A percentile compares a stretch with the other conserved stretches of the same genome.
Conservation (phyloP, 2,888 invertebrate genomes). For the Drosophila lutescens region DNA sequence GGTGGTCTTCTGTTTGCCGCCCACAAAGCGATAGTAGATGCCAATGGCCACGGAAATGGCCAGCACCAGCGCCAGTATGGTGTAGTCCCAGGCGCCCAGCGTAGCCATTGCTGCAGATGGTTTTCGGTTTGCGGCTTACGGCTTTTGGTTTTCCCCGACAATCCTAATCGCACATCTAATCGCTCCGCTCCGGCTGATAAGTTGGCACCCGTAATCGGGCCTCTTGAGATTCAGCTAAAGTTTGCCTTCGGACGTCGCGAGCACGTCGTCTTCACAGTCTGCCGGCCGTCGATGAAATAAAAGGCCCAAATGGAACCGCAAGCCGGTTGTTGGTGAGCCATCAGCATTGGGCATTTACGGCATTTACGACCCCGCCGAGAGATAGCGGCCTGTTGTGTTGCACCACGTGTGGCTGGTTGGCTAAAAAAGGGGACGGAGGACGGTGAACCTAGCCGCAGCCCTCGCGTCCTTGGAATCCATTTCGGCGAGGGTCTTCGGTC, state of each 20-base stretch:
- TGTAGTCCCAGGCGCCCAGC: slow-evolving; percentile 90
- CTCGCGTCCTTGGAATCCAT: background rate
- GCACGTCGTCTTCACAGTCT: slow-evolving; percentile 59
- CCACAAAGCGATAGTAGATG: slow-evolving; percentile 93
- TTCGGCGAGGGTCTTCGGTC: background rate
- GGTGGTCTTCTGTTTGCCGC: slow-evolving; percentile 93
- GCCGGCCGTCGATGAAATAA: slow-evolving; percentile 68
- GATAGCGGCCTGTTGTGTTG: slow-evolving; percentile 29
- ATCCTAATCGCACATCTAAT: slow-evolving; percentile 43
- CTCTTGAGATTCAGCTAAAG: slow-evolving; percentile 52
- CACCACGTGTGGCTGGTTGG: slow-evolving; percentile 1
- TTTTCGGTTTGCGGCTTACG: slow-evolving; percentile 10
- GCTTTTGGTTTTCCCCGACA: too few relatives aligned
- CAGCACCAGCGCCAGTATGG: slow-evolving; percentile 89
- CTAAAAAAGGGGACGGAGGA: background rate
- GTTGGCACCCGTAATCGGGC: slow-evolving; percentile 3
- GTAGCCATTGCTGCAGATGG: slow-evolving; percentile 66
- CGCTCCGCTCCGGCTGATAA: slow-evolving; percentile 20
- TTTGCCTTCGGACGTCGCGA: slow-evolving; percentile 4
- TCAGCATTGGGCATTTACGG: slow-evolving; percentile 17
- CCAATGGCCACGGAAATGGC: slow-evolving; percentile 91
- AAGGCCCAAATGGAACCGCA: slow-evolving; percentile 2
- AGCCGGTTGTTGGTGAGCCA: background rate
- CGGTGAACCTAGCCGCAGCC: background rate
- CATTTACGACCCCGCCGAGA: slow-evolving; percentile 42